Conservation (phyloP, 2,113 vertebrate species). For the Gavia stellata region DNA sequence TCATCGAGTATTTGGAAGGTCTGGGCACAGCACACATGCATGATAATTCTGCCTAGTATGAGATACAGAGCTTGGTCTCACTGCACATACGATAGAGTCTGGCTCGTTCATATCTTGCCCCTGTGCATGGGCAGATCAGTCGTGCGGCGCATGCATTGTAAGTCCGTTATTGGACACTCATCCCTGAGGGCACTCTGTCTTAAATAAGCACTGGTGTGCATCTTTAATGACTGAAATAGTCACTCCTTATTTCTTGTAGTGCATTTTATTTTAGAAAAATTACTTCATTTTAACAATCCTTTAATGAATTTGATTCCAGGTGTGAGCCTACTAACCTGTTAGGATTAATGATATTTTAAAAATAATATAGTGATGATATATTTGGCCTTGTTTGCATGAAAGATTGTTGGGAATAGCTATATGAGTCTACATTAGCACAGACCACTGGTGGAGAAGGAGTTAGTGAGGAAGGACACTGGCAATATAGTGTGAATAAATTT, state of each 20-base stretch:
- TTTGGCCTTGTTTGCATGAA: not conserved
- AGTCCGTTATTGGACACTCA: not conserved
- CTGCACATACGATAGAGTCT: fast-evolving
- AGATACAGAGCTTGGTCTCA: fast-evolving
- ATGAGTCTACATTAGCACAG: not conserved
- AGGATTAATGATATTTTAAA: not conserved
- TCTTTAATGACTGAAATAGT: not conserved
- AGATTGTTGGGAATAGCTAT: not conserved
- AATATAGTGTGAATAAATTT: not conserved
- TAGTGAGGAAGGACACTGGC: not conserved
- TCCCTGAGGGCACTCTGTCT: not conserved
- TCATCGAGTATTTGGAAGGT: fast-evolving
- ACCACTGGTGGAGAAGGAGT: not conserved
- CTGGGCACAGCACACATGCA: not conserved
- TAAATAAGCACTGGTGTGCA: not conserved
- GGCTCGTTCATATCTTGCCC: fast-evolving
- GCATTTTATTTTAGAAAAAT: not conserved
- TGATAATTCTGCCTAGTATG: not conserved
- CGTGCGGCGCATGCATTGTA: fast-evolving
- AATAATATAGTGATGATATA: not conserved
- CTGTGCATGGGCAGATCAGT: fast-evolving
- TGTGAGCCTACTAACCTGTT: not conserved
- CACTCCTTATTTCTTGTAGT: not conserved
- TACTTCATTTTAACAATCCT: not conserved
- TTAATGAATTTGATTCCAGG: not conserved